phyloP scores from a whole-genome alignment of 2,113 vertebrate genomes.

The Oriolus oriolus region DNA sequence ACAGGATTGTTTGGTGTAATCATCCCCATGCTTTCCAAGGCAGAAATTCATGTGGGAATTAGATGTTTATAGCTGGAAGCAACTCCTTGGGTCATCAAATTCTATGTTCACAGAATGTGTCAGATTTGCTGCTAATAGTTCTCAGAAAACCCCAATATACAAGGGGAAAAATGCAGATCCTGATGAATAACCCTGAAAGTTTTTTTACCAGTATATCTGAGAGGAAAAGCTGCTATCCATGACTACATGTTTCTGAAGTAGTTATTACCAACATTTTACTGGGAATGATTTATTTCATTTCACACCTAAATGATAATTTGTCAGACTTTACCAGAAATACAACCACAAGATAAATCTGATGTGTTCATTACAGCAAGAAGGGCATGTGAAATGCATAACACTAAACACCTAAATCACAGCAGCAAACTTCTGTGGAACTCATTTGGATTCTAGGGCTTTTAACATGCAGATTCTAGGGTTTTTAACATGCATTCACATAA shows the following conservation, averaged over 20 bases:
- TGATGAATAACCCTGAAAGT: neutral
- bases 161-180: neutral
- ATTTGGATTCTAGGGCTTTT: neutral
- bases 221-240: neutral
- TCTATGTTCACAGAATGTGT: neutral
- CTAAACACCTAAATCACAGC: rapidly evolving
- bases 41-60: neutral
- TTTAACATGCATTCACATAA: neutral
- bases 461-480: neutral
- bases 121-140: neutral
- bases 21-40: neutral
- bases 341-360: neutral
- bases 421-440: neutral
- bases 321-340: neutral
- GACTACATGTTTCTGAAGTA: neutral
- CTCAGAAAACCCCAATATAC: neutral
- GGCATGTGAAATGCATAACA: neutral
- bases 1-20: neutral
- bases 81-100: neutral
- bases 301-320: neutral
- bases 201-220: neutral
- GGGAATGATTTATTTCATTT: neutral
- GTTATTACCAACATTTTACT: neutral
- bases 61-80: neutral
- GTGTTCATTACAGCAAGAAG: neutral